phyloP scores from a whole-genome alignment of 2,113 vertebrate species.

The mouse (Mus musculus) region GRCm39 chr16:32903001-32903500 shows the following conservation, averaged over 20 bases:
- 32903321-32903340: background rate
- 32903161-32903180: background rate
- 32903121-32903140: no score
- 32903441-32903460: conserved; percentile 93
- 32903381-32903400: conserved; percentile 95
- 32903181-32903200: background rate
- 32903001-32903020: background rate
- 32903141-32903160: background rate
- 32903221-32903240: background rate
- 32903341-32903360: background rate
- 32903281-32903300: background rate
- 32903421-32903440: conserved; percentile 94
- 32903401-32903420: conserved; percentile 98
- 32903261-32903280: background rate
- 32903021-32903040: background rate
- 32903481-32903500: conserved; percentile 87
- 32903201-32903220: background rate
- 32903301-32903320: background rate
- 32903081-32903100: background rate
- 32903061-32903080: background rate
- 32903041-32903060: background rate
- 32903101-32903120: background rate
- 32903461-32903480: conserved; percentile 97
- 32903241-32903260: background rate
- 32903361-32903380: conserved; percentile 61